Conservation (phyloP, 2,888 invertebrate genomes). For the Margaritifera margaritifera region DNA sequence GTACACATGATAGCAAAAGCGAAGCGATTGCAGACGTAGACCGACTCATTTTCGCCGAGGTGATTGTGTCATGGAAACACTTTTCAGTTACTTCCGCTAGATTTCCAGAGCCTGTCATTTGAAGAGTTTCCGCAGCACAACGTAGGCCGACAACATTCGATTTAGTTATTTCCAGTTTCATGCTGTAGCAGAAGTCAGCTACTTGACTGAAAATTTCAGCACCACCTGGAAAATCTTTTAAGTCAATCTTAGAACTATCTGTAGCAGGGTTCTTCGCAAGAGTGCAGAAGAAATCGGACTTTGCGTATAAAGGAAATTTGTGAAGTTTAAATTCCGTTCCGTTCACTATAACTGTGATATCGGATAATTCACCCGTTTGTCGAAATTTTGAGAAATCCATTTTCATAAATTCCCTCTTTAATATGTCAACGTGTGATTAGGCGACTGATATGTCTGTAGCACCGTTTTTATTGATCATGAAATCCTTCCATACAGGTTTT, state of each 20-base stretch:
- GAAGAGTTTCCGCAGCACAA: constrained; percentile 68
- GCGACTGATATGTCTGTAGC: no score
- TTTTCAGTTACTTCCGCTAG: constrained; percentile 63
- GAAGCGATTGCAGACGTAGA: constrained; percentile 50
- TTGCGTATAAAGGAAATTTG: constrained; percentile 70
- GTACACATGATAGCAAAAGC: constrained; percentile 56
- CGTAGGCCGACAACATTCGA: constrained; percentile 64
- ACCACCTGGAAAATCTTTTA: constrained; percentile 71
- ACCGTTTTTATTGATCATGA: no score
- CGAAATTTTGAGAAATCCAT: constrained; percentile 68
- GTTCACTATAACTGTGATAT: constrained; percentile 66
- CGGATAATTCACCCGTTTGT: constrained; percentile 69
- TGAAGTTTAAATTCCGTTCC: constrained; percentile 67
- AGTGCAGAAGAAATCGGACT: constrained; percentile 69
- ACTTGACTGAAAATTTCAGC: constrained; percentile 64
- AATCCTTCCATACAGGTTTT: no score
- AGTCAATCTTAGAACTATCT: constrained; percentile 48
- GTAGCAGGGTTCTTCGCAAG: constrained; percentile 47
- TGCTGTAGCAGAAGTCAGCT: constrained; percentile 71
- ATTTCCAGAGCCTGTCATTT: constrained; percentile 67
- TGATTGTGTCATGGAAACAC: constrained; percentile 62
- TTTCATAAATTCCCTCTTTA: not conserved
- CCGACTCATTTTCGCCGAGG: constrained; percentile 63
- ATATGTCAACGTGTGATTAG: no score
- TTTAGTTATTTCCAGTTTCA: constrained; percentile 61